A percentile compares a stretch with the other conserved stretches of the same genome.
These are phyloP conservation scores for Nothoprocta pentlandii DNA, from an alignment of 2,113 vertebrate species.

Conservation along the genomic window DNA sequence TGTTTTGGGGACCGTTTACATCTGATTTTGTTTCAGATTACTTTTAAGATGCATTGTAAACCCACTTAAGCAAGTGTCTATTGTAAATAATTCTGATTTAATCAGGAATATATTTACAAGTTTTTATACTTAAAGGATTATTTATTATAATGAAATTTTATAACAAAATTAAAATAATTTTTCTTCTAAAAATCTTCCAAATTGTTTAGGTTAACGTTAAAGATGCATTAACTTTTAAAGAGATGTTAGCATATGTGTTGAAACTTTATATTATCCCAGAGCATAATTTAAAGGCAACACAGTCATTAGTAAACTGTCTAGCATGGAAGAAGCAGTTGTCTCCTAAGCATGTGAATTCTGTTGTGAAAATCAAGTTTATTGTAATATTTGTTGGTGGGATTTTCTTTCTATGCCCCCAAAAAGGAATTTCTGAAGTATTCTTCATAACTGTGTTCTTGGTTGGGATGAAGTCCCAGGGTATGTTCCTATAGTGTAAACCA, in stretches of 20 bases:
- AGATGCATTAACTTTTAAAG: background rate
- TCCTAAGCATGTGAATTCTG: background rate
- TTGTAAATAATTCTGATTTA: background rate
- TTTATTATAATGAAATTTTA: no score
- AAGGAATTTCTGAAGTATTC: background rate
- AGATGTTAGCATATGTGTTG: background rate
- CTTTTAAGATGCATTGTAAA: slow-evolving; percentile 9
- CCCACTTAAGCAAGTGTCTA: background rate
- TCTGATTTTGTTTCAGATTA: background rate
- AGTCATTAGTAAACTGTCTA: background rate
- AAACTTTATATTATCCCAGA: background rate
- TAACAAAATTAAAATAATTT: background rate
- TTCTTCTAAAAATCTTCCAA: background rate
- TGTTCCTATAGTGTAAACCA: background rate
- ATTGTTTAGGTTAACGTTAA: background rate
- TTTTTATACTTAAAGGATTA: background rate
- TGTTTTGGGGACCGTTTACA: background rate
- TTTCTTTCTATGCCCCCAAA: background rate
- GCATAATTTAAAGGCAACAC: background rate
- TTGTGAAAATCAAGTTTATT: background rate
- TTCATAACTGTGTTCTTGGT: background rate
- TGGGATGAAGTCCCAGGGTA: background rate
- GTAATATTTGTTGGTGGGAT: background rate
- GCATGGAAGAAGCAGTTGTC: background rate
- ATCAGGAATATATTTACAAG: background rate